A percentile compares a stretch with the other conserved stretches of the same genome.
Conservation (phyloP, 2,888 invertebrate genomes). For the Teleogryllus oceanicus region DNA sequence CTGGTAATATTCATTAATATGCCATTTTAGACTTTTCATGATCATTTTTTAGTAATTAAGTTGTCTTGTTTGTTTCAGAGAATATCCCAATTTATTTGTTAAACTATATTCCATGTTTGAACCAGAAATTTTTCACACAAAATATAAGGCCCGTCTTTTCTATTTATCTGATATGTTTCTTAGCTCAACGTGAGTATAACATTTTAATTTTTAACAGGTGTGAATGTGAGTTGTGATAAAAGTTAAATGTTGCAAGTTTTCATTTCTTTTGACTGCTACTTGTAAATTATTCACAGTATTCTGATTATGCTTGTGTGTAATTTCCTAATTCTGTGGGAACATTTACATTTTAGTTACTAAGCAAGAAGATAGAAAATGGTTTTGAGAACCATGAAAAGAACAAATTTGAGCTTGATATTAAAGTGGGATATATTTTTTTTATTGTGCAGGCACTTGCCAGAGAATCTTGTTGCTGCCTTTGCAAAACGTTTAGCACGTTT, state of each 20-base stretch:
- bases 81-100: constrained; percentile 91
- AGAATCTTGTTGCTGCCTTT: constrained; percentile 87
- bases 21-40: constrained; percentile 39
- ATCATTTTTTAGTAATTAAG: too few relatives aligned
- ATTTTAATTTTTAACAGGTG: constrained; percentile 3
- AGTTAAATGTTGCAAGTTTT: background rate
- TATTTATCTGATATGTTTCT: constrained; percentile 87
- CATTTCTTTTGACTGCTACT: constrained; percentile 20
- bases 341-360: too few relatives aligned
- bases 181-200: constrained; percentile 73
- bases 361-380: too few relatives aligned
- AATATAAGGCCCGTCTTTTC: constrained; percentile 83
- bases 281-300: constrained; percentile 23
- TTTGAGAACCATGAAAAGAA: too few relatives aligned
- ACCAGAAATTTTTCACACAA: constrained; percentile 84
- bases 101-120: constrained; percentile 94
- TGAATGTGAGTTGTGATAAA: constrained; percentile 11
- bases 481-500: constrained; percentile 83
- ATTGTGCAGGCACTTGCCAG: constrained; percentile 75
- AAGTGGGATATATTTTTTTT: constrained; percentile 27
- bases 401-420: too few relatives aligned
- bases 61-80: constrained; percentile 46
- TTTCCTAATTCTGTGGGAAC: background rate
- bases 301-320: constrained; percentile 12
- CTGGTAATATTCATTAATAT: background rate